A percentile compares a stretch with the other conserved stretches of the same genome.
phyloP scores from a whole-genome alignment of 2,113 vertebrate genomes.

The Cairina moschata region DNA sequence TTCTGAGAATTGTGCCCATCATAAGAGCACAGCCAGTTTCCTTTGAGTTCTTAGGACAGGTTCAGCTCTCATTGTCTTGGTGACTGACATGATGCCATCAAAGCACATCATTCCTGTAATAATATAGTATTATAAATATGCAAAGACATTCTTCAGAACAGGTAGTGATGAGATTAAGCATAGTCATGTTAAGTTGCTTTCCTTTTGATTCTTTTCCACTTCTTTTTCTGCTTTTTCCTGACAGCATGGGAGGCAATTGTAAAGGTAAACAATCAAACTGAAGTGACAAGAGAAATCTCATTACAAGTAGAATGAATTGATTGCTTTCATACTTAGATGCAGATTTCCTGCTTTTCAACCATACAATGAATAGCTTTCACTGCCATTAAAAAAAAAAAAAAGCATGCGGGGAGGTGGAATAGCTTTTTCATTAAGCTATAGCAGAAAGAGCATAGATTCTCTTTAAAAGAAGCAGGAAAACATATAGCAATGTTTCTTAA shows the following conservation, averaged over 20 bases:
- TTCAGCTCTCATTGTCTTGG: not conserved
- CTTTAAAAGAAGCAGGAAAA: not conserved
- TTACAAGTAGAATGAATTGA: conserved; percentile 15
- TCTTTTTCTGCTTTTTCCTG: not conserved
- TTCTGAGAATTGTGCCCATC: not conserved
- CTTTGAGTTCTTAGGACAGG: not conserved
- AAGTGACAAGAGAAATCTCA: conserved; percentile 28
- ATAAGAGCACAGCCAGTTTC: not conserved
- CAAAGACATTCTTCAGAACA: not conserved
- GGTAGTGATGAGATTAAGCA: not conserved
- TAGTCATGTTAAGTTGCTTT: not conserved
- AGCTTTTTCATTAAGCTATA: not conserved
- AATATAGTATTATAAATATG: not conserved
- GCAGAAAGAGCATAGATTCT: not conserved
- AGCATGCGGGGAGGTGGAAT: not conserved
- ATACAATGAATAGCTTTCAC: not conserved
- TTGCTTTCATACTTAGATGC: not conserved
- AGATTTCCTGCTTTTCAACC: not conserved
- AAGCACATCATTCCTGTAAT: not conserved
- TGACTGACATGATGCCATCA: not conserved
- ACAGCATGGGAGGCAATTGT: not conserved
- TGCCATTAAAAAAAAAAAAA: not conserved
- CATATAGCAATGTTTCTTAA: not conserved
- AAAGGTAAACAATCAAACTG: conserved; percentile 20
- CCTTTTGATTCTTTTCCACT: not conserved